Evolutionary conservation across 2,113 vertebrate species (phyloP).

Genomic region (Lota lota): DNA sequence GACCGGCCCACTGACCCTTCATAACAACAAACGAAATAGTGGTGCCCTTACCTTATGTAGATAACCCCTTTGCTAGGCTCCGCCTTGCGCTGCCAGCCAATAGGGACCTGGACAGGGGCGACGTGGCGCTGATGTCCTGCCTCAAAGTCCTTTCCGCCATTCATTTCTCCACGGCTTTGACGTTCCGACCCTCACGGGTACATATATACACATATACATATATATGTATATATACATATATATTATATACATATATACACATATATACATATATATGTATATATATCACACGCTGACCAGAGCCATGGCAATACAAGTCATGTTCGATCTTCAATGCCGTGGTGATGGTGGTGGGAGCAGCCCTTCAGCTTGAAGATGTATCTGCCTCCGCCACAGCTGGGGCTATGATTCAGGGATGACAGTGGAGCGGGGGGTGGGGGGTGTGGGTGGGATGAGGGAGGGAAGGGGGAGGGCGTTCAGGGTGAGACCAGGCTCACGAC

Average conservation of each 20-base stretch:
- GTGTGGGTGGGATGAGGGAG: constrained; percentile 1
- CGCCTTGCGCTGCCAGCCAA: constrained; percentile 93
- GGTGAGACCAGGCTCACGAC: constrained; percentile 80
- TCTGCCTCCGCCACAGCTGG: neutral
- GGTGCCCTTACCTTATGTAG: constrained; percentile 86
- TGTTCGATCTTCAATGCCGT: constrained; percentile 78
- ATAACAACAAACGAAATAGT: too few relatives aligned
- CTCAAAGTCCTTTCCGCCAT: constrained; percentile 96
- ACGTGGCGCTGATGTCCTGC: constrained; percentile 84
- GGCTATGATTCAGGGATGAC: neutral
- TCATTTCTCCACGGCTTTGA: constrained; percentile 88
- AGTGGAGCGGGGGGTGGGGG: neutral
- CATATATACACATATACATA: constrained; percentile 13
- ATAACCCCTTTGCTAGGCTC: constrained; percentile 86
- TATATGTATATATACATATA: too few relatives aligned
- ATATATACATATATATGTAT: too few relatives aligned
- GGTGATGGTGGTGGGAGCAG: constrained; percentile 32
- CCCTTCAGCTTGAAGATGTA: neutral
- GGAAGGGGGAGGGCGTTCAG: constrained; percentile 34
- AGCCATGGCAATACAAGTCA: constrained; percentile 80
- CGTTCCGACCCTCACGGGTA: constrained; percentile 80
- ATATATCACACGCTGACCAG: constrained; percentile 85
- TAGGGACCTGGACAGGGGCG: constrained; percentile 91
- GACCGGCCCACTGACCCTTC: too few relatives aligned
- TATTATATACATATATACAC: too few relatives aligned